These are phyloP conservation scores for Halesus radiatus DNA, from an alignment of 1,140 invertebrate species.

Conservation along the genomic window DNA sequence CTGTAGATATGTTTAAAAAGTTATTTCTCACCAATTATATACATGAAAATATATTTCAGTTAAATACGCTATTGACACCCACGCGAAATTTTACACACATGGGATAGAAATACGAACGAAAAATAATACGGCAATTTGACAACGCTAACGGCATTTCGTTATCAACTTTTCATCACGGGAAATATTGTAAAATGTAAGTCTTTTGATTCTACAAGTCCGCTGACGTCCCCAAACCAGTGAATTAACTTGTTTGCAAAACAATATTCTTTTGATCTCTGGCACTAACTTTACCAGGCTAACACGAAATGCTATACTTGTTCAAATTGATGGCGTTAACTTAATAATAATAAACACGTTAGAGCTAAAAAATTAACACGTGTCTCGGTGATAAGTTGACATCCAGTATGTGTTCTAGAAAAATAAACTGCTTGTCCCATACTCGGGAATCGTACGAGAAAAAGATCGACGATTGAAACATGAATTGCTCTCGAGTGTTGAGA, in stretches of 20 bases:
- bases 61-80: too few species aligned
- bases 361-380: constrained; percentile 8
- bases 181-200: constrained; percentile 1
- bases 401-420: background rate
- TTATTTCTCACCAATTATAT: too few species aligned
- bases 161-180: too few species aligned
- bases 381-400: background rate
- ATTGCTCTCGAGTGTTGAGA: background rate
- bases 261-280: constrained; percentile 12
- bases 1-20: too few species aligned
- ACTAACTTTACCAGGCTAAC: too few species aligned
- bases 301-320: background rate
- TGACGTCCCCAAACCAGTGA: background rate
- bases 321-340: background rate
- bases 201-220: background rate
- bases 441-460: background rate
- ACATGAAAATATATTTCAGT: too few species aligned
- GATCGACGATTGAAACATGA: constrained; percentile 3
- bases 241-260: background rate
- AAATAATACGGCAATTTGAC: too few species aligned
- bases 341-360: background rate
- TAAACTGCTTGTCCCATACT: background rate
- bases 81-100: too few species aligned
- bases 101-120: too few species aligned
- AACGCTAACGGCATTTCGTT: too few species aligned